Evolutionary conservation across 2,113 vertebrate genomes (phyloP), one percentile per base, ranked within the genome.

Genomic region (Uropsilus gracilis): DNA sequence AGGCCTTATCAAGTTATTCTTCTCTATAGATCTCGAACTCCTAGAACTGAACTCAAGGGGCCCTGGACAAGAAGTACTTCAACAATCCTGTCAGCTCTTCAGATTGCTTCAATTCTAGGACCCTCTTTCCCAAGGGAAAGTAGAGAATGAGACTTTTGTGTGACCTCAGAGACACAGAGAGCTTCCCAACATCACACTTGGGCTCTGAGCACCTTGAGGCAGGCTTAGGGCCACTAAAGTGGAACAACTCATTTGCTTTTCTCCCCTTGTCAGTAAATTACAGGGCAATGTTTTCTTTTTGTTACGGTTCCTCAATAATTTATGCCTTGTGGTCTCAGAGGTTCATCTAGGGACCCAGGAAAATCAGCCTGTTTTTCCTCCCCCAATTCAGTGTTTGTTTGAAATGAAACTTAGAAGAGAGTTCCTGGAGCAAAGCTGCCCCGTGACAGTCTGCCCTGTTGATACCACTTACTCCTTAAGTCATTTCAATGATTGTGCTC

Each of bases 241-340:
- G n/a, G 39, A 50, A 77, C 13, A 59, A 66, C 9, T 39, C 57
- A 64, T 80, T 87, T 42, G 82, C 77, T 92, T 93, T 85, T 63
- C 71, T 92, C 53, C 73, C 5, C 44, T 83, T 86, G 73, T 83
- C 88, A 94, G 84, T 95, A 96, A 94, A 91, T 95, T 78, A 94
- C 46, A 71, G 72, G 69, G 64, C 9, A 32, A 16, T 61, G 46
- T 61, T 73, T 93, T n/a, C 14, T 53, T 28, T 48, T 18, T 69
- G 72, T 55, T 89, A n/a, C 11, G 9, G 22, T 91, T 77, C 7
- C 18, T 55, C 76, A 75, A 20, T 90, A 66, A 94, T 92, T 93
- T 96, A 92, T 61, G 90, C 59, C 81, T 82, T 64, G 22, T 64
- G 81, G 87, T 63, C 68, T 85, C 71, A n/a, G 90, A 94, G 91